A percentile compares a stretch with the other conserved stretches of the same genome.
Conservation (phyloP, 2,888 invertebrate genomes). For the Brenthis daphne region DNA sequence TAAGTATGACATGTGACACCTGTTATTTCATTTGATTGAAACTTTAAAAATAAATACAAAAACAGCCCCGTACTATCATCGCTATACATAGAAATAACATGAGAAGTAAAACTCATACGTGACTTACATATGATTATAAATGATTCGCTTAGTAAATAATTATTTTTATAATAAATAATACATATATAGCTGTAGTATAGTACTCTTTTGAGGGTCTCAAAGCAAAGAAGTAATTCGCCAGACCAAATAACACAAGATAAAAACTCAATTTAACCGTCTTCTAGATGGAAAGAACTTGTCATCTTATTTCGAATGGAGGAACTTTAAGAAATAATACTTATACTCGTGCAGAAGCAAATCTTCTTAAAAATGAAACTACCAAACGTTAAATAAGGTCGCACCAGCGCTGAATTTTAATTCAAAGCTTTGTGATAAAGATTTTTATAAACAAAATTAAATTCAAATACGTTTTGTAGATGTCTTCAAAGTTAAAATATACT, state of each 20-base stretch:
- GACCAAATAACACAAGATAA: constrained; percentile 7
- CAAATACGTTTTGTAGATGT: constrained; percentile 1
- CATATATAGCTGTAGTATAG: too few relatives aligned
- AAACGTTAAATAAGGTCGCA: constrained; percentile 3
- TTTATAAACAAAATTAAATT: constrained; percentile 12
- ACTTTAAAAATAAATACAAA: too few relatives aligned
- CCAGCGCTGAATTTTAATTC: constrained; percentile 14
- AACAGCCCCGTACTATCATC: too few relatives aligned
- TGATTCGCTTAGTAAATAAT: too few relatives aligned
- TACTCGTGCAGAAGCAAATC: neutral
- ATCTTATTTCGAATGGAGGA: constrained; percentile 1
- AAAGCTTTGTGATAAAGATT: neutral
- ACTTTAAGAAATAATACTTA: constrained; percentile 4
- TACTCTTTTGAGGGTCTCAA: neutral
- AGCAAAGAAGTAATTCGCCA: neutral
- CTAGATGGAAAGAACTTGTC: constrained; percentile 10
- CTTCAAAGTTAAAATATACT: neutral
- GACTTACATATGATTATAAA: too few relatives aligned
- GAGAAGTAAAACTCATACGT: too few relatives aligned
- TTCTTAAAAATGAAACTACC: constrained; percentile 2
- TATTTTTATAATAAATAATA: too few relatives aligned
- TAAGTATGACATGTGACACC: too few relatives aligned
- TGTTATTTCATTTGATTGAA: too few relatives aligned
- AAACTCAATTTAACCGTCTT: constrained; percentile 1
- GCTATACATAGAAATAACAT: too few relatives aligned